These are phyloP conservation scores for Delia radicum DNA, from an alignment of 1,140 invertebrate species.

Conservation along the genomic window DNA sequence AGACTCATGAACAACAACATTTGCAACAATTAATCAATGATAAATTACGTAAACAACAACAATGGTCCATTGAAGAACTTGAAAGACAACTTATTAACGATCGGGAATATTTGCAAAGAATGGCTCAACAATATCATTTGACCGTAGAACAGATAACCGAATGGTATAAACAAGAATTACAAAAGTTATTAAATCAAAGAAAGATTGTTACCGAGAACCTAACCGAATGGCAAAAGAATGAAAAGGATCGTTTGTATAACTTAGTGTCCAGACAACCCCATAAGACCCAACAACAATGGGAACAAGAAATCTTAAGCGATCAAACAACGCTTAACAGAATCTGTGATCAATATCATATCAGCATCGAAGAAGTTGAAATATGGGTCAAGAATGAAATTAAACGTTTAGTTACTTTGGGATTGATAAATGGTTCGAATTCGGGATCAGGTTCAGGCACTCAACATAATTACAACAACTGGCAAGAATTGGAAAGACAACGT, in stretches of 20 bases:
- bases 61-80: constrained; percentile 48
- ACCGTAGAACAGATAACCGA: constrained; percentile 40
- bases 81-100: constrained; percentile 38
- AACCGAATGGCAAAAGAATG: constrained; percentile 38
- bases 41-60: constrained; percentile 37
- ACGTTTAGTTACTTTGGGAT: constrained; percentile 37
- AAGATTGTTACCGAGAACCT: constrained; percentile 33
- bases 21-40: constrained; percentile 46
- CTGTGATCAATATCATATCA: constrained; percentile 34
- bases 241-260: constrained; percentile 40
- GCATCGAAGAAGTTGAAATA: constrained; percentile 38
- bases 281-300: constrained; percentile 14
- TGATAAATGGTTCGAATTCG: constrained; percentile 29
- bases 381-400: constrained; percentile 40
- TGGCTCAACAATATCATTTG: constrained; percentile 41
- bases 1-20: constrained; percentile 36
- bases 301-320: constrained; percentile 36
- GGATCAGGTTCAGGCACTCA: not conserved
- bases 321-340: constrained; percentile 28
- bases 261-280: constrained; percentile 33
- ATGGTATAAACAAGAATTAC: constrained; percentile 45
- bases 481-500: constrained; percentile 39
- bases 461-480: constrained; percentile 40
- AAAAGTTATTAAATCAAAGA: constrained; percentile 36
- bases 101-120: constrained; percentile 36